Base-by-base conservation (phyloP, 2,797 vertebrate species). In the Eleutherodactylus coqui region DNA sequence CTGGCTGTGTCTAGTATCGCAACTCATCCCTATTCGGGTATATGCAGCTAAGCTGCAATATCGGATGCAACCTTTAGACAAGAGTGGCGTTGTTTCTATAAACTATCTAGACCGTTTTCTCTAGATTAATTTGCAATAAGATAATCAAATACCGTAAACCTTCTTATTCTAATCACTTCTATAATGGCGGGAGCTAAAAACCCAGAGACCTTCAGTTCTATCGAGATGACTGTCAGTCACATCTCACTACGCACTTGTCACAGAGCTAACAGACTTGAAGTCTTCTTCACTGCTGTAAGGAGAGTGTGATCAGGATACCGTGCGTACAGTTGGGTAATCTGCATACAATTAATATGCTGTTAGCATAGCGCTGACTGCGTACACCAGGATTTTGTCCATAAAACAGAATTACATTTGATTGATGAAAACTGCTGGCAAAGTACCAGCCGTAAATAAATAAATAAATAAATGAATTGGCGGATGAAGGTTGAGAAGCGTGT, bases 331-430 rank as follows among this genome's bases (percentile, higher is more conserved):
- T 2, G 5, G 60, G 17, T 79, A 3, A 58, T 85, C 49, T 85
- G 83, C 55, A 69, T 85, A 34, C 43, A 55, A 85, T 85, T 70
- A 78, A 51, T 70, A 85, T 78, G 58, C 75, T 4, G 58, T 24
- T 67, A 43, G 73, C 43, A 60, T 70, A 58, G 2, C 32, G 83
- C 62, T 21, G 43, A 45, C 53, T 60, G 70, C 82, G n/a, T 6
- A 75, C 16, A 51, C 41, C 32, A 69, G 79, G 43, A 82, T 51
- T 82, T 82, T 16, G 10, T 41, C 80, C 36, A 73, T 55, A 69
- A 73, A 70, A 69, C 47, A 72, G 55, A 72, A 82, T 38, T 16
- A 58, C 55, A 72, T 55, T 17, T 82, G 80, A 73, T 73, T 72
- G 80, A 82, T 72, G 51, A 82, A 82, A n/a, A 36, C 49, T 17